A percentile compares a stretch with the other conserved stretches of the same genome.
Evolutionary conservation across 2,113 vertebrate species (phyloP).

Genomic region (Oostethus manadensis): DNA sequence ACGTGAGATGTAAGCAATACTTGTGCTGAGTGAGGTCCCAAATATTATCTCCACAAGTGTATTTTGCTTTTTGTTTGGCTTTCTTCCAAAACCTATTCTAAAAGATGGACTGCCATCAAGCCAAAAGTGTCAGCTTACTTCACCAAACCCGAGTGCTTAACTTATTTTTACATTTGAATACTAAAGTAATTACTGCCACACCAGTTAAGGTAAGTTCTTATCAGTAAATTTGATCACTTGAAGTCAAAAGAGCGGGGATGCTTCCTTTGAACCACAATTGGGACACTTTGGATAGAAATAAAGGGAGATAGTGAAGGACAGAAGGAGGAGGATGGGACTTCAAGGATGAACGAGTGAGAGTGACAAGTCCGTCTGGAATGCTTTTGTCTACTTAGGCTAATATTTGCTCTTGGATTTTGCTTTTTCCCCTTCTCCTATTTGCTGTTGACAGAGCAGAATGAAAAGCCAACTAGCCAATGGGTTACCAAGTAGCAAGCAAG

Average conservation of each 20-base stretch:
- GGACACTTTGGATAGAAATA: constrained; percentile 36
- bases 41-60: too few relatives aligned
- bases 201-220: too few relatives aligned
- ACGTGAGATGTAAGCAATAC: too few relatives aligned
- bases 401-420: constrained; percentile 71
- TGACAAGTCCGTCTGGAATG: constrained; percentile 67
- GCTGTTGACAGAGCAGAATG: constrained; percentile 63
- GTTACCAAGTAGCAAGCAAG: constrained; percentile 66
- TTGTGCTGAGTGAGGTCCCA: too few relatives aligned
- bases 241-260: constrained; percentile 12
- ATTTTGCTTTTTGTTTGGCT: too few relatives aligned
- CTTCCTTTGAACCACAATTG: constrained; percentile 13
- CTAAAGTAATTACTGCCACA: too few relatives aligned
- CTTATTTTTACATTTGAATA: too few relatives aligned
- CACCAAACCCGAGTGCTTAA: too few relatives aligned
- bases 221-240: background rate
- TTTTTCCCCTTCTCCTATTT: constrained; percentile 60
- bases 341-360: constrained; percentile 58
- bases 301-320: constrained; percentile 21
- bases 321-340: constrained; percentile 43
- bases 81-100: too few relatives aligned
- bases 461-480: constrained; percentile 61
- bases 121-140: too few relatives aligned
- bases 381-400: constrained; percentile 67
- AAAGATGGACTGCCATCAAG: too few relatives aligned